A percentile compares a stretch with the other conserved stretches of the same genome.
phyloP scores from a whole-genome alignment of 2,113 vertebrate genomes.

The Prunella himalayana region DNA sequence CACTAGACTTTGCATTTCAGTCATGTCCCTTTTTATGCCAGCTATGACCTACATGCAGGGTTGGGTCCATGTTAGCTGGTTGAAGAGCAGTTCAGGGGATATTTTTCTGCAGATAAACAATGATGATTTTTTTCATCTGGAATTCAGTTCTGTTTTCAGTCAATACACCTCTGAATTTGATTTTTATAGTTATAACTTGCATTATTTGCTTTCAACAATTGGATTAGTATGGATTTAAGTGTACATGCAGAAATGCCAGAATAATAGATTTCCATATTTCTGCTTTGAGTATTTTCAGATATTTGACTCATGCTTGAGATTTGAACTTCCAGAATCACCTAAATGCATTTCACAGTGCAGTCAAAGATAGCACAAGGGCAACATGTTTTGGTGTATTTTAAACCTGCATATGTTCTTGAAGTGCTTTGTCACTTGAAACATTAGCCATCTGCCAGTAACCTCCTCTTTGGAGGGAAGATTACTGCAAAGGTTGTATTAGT shows the following conservation, averaged over 20 bases:
- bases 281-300: neutral
- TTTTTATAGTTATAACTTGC: neutral
- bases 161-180: neutral
- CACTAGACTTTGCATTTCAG: neutral
- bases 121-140: neutral
- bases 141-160: neutral
- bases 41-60: neutral
- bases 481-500: neutral
- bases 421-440: constrained; percentile 41
- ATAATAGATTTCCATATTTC: neutral
- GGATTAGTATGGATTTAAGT: neutral
- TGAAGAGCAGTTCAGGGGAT: neutral
- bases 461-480: neutral
- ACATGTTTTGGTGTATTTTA: constrained; percentile 42
- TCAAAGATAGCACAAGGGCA: constrained; percentile 41
- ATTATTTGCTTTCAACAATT: neutral
- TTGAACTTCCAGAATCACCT: neutral
- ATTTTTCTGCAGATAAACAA: neutral
- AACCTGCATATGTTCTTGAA: constrained; percentile 25
- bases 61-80: neutral
- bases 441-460: constrained; percentile 33
- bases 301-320: neutral
- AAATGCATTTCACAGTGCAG: neutral
- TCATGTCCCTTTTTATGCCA: neutral
- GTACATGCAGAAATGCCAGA: neutral